These are phyloP conservation scores for Bryconaethiops microstoma DNA, from an alignment of 2,797 vertebrate species.

Conservation along the genomic window DNA sequence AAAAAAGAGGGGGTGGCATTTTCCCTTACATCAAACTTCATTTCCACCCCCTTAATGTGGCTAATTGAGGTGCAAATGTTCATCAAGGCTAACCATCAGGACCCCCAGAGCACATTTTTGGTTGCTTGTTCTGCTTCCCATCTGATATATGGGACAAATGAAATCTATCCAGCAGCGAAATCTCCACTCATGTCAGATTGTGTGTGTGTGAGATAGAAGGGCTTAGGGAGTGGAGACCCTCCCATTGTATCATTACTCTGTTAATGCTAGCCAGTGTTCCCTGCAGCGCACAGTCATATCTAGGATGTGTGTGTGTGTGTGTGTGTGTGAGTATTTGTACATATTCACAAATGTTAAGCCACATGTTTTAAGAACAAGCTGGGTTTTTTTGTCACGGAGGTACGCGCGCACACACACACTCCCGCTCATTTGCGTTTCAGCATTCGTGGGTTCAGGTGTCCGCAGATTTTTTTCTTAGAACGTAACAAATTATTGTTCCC, in stretches of 20 bases:
- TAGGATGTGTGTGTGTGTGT: conserved; percentile 51
- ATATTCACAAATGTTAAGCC: not conserved
- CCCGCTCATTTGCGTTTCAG: no score
- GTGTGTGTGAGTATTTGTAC: conserved; percentile 51
- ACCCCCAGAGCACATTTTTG: not conserved
- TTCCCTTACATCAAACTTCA: not conserved
- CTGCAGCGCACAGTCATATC: conserved; percentile 37
- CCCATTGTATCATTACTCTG: conserved; percentile 28
- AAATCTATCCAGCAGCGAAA: conserved; percentile 31
- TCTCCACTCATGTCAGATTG: conserved; percentile 65
- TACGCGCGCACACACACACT: no score
- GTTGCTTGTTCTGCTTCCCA: not conserved
- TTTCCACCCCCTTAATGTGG: conserved; percentile 2
- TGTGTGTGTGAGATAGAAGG: conserved; percentile 68
- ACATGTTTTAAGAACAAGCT: no score
- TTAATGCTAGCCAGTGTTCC: conserved; percentile 11
- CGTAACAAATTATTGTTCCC: no score
- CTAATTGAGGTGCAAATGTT: conserved; percentile 15
- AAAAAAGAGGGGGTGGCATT: conserved; percentile 11
- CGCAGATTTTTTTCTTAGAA: no score
- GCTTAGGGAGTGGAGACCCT: conserved; percentile 61
- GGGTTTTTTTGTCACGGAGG: no score
- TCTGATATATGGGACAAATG: conserved; percentile 30
- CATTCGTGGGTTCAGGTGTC: no score
- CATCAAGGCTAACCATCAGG: conserved; percentile 19